Evolutionary conservation across 2,888 invertebrate genomes (phyloP).

Genomic region (Melinaea marsaeus): DNA sequence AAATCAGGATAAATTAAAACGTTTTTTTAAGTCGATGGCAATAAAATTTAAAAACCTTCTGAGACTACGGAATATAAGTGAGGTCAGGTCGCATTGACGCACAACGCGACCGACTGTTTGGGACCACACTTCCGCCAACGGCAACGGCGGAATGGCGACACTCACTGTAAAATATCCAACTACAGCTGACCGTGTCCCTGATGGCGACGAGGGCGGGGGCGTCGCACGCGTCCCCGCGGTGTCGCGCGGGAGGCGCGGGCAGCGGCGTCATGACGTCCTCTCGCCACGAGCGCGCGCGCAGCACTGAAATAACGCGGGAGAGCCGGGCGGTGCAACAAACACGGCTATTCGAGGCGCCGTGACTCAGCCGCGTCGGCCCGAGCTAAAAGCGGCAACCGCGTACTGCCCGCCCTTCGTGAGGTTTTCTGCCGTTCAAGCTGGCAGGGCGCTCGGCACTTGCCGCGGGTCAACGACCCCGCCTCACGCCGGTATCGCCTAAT

Average conservation of each 20-base stretch:
- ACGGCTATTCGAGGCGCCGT: constrained; percentile 74
- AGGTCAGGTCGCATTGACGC: constrained; percentile 38
- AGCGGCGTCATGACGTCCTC: constrained; percentile 67
- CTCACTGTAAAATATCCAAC: constrained; percentile 88
- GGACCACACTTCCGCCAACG: constrained; percentile 34
- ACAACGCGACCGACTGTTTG: constrained; percentile 41
- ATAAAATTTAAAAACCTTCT: neutral
- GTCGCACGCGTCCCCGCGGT: constrained; percentile 67
- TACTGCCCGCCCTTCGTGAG: constrained; percentile 71
- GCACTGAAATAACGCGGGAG: constrained; percentile 72
- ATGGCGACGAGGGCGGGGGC: constrained; percentile 79
- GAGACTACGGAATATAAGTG: constrained; percentile 11
- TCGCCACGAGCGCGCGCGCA: constrained; percentile 63
- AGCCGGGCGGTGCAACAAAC: constrained; percentile 75
- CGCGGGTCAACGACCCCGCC: constrained; percentile 72
- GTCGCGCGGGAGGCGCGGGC: constrained; percentile 61
- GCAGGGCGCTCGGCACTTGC: constrained; percentile 62
- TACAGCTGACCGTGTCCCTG: constrained; percentile 83
- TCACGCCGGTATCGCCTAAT: constrained; percentile 55
- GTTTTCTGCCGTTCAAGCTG: constrained; percentile 70
- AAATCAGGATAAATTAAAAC: too few relatives aligned
- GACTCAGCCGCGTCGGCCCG: constrained; percentile 73
- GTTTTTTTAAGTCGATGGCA: neutral
- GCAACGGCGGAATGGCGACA: constrained; percentile 45
- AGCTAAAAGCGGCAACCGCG: constrained; percentile 76